Base-by-base conservation (phyloP, 1,140 invertebrate species). In the Cydia fagiglandana region DNA sequence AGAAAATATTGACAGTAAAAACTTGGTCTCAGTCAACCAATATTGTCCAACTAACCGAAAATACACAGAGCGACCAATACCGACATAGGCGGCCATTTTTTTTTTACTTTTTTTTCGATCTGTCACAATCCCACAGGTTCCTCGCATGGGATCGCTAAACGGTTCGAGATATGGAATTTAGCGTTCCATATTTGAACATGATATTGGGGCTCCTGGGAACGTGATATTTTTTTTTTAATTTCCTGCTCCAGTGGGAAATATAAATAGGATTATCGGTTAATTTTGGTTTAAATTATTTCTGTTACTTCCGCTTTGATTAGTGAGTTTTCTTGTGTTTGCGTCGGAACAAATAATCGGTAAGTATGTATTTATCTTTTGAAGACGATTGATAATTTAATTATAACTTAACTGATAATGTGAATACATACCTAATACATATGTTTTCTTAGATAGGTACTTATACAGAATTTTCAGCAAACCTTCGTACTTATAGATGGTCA, bases 171-270 rank as follows among this genome's bases (percentile, higher is more conserved):
- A 83, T 78, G 83, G 84, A 86, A 85, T 86, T 87, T 86, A 85
- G 79, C 86, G 75, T 80, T 80, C 78, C 77, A 78, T 86, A 81
- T 87, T 86, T 87, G 79, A 75, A 79, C 81, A 81, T 79, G 79
- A 79, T 86, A 87, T 86, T 87, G 84, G 79, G 82, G 86, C 84
- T 86, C 84, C 86, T 86, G 85, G 83, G 83, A 86, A 86, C 75
- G 28, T 81, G 73, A 75, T 73, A 66, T 76, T 41, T 41, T 84
- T 86, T 87, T 83, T 86, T 83, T n/a, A n/a, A 80, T 79, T 84
- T 87, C 84, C 84, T 85, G 81, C 78, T 64, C 73, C 77, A 84
- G 80, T 87, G 86, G 84, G 86, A 87, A 86, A 83, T 78, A 81
- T 86, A 84, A 86, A 86, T 86, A 84, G 74, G 75, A 78, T 82